phyloP scores from a whole-genome alignment of 2,113 vertebrate genomes.

The Eptesicus fuscus region DNA sequence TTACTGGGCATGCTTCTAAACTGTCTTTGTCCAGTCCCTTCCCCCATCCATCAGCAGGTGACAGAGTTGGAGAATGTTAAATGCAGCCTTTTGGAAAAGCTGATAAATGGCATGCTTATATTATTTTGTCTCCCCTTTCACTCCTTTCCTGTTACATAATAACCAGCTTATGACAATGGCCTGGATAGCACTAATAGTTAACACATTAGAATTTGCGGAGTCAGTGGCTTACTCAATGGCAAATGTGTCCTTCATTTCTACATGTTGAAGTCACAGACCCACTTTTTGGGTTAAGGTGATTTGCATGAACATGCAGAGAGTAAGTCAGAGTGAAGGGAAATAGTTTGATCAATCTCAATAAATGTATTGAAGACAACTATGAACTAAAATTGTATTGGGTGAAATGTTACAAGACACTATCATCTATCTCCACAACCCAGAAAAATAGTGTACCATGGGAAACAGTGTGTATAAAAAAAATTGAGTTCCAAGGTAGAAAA shows the following conservation, averaged over 20 bases:
- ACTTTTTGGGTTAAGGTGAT: neutral
- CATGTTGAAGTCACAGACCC: neutral
- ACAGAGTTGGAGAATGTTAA: too few species aligned
- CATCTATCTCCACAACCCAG: neutral
- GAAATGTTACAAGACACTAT: neutral
- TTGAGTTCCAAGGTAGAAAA: neutral
- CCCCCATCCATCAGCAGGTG: too few species aligned
- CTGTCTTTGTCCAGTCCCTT: too few species aligned
- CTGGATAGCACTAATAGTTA: neutral
- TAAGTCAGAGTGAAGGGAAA: neutral
- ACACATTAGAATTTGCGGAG: neutral
- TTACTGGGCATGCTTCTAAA: too few species aligned
- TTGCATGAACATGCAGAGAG: neutral
- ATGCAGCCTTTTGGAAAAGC: too few species aligned
- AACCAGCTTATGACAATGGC: too few species aligned
- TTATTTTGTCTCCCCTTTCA: too few species aligned
- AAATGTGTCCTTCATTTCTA: neutral
- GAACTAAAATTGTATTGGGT: neutral
- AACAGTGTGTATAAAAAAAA: neutral
- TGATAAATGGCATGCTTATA: too few species aligned
- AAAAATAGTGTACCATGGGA: neutral
- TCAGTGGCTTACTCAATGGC: neutral
- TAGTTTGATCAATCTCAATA: neutral
- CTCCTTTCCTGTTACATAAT: too few species aligned
- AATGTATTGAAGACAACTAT: neutral